Evolutionary conservation across 2,113 vertebrate species (phyloP).

Genomic region (Butorides virescens): DNA sequence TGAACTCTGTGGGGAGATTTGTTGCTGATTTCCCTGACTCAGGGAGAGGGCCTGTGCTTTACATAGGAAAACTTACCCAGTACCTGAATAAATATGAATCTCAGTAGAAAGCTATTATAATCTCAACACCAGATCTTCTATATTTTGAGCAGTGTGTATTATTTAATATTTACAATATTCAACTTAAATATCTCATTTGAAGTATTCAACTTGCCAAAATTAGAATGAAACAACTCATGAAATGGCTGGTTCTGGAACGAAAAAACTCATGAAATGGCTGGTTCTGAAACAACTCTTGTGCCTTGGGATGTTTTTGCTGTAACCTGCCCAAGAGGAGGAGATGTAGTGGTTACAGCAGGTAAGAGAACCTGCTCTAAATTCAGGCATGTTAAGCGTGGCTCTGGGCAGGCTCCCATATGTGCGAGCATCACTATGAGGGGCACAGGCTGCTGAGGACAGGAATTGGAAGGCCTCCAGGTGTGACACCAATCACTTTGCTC

Average conservation of each 20-base stretch:
- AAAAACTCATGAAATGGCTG: neutral
- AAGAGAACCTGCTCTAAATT: neutral
- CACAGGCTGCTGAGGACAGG: neutral
- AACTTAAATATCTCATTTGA: neutral
- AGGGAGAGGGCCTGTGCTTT: neutral
- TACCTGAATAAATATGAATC: neutral
- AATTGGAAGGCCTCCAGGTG: neutral
- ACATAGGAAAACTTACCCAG: neutral
- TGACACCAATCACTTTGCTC: neutral
- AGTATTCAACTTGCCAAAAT: neutral
- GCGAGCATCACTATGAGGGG: neutral
- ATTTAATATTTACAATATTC: neutral
- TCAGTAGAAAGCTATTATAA: neutral
- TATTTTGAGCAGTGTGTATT: neutral
- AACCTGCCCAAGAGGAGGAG: neutral
- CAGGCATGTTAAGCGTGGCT: accelerated
- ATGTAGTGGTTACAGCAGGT: accelerated
- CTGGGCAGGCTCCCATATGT: neutral
- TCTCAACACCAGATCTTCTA: neutral
- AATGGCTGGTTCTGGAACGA: neutral
- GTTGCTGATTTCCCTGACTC: neutral
- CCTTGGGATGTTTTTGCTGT: neutral
- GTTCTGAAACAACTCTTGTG: neutral
- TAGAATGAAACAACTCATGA: neutral
- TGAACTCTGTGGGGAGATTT: neutral